phyloP scores from a whole-genome alignment of 2,888 invertebrate species.

The Ornithoptera priamus region DNA sequence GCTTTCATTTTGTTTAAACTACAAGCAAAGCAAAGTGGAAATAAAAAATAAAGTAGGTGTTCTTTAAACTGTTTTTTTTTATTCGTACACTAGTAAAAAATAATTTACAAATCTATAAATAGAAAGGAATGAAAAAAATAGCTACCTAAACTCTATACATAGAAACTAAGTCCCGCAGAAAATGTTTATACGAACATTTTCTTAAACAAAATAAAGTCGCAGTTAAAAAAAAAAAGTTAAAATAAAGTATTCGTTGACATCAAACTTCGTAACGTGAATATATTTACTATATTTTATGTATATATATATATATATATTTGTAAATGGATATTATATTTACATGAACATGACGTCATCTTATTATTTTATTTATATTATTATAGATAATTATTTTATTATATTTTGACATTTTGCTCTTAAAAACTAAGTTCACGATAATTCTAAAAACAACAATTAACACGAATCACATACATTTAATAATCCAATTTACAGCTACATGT shows the following conservation, averaged over 20 bases:
- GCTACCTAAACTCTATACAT: neutral
- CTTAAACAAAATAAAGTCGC: too few species aligned
- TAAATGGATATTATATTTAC: neutral
- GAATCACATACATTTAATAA: constrained; percentile 1
- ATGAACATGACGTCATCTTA: neutral
- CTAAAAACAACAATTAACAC: neutral
- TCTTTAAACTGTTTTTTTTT: neutral
- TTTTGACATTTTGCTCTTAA: neutral
- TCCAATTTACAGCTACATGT: neutral
- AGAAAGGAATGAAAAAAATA: neutral
- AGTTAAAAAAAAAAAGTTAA: neutral
- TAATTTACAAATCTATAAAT: neutral
- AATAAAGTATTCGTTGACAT: constrained; percentile 1
- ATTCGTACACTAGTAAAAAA: constrained; percentile 1
- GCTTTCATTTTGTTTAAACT: neutral
- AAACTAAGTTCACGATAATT: neutral
- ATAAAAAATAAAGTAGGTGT: too few species aligned
- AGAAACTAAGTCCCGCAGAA: too few species aligned
- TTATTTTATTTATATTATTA: neutral
- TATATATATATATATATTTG: constrained; percentile 1
- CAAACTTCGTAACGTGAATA: neutral
- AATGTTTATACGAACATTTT: too few species aligned
- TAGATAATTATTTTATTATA: neutral
- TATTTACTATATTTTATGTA: neutral
- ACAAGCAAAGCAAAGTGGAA: neutral